phyloP scores from a whole-genome alignment of 2,888 invertebrate species.

The Eupithecia centaureata region DNA sequence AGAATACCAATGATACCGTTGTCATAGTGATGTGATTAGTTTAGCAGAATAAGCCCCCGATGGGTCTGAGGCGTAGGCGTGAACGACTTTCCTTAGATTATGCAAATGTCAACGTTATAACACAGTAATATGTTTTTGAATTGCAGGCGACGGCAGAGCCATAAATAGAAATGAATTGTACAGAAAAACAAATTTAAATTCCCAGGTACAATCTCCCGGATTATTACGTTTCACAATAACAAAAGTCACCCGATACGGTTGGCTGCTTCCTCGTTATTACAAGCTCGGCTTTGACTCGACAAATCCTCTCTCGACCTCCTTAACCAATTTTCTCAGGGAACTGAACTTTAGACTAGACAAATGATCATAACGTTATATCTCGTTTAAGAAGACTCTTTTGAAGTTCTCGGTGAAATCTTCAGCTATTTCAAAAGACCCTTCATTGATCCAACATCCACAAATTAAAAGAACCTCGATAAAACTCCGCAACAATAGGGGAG shows the following conservation, averaged over 20 bases:
- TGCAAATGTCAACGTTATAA: not conserved
- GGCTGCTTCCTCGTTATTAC: slow-evolving; percentile 24
- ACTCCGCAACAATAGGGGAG: slow-evolving; percentile 44
- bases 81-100: not conserved
- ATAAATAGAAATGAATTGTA: not conserved
- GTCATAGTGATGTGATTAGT: too few species aligned
- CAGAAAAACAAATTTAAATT: slow-evolving; percentile 7
- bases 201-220: not conserved
- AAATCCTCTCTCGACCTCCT: slow-evolving; percentile 11
- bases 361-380: slow-evolving; percentile 6
- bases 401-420: not conserved
- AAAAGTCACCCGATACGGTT: slow-evolving; percentile 23
- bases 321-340: not conserved
- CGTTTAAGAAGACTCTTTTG: not conserved
- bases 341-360: not conserved
- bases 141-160: not conserved
- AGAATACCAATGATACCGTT: too few species aligned
- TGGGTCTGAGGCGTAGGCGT: not conserved
- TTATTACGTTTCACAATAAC: slow-evolving; percentile 28
- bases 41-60: too few species aligned
- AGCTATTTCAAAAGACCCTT: slow-evolving; percentile 13
- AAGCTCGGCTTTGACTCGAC: slow-evolving; percentile 10
- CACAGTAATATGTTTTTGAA: not conserved
- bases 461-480: slow-evolving; percentile 45
- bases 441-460: slow-evolving; percentile 36